Evolutionary conservation across 2,113 vertebrate genomes (phyloP).

Genomic region (Nipponia nippon): DNA sequence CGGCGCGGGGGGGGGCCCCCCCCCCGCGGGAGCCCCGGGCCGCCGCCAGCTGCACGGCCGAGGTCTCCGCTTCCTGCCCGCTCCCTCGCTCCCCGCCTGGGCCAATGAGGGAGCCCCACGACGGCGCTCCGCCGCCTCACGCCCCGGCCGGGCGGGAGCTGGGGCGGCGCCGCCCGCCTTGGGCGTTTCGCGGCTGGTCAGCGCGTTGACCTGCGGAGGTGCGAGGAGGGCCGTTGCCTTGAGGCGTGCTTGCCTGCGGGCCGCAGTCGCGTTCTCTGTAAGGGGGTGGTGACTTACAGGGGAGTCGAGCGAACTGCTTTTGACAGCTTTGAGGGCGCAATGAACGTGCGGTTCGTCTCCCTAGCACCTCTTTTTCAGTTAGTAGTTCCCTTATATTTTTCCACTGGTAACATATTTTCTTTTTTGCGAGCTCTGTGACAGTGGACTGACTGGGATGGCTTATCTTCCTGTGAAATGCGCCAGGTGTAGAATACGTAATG

Average conservation of each 20-base stretch:
- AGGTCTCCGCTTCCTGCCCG: background rate
- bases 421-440: background rate
- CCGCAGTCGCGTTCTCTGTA: accelerated
- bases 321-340: accelerated
- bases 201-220: background rate
- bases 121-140: background rate
- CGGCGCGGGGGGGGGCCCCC: too few species aligned
- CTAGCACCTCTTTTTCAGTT: too few species aligned
- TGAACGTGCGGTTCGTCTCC: accelerated
- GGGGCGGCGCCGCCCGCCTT: background rate
- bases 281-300: accelerated
- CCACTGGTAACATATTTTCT: accelerated
- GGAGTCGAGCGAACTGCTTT: accelerated
- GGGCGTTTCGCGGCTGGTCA: background rate
- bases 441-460: too few species aligned
- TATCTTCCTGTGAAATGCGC: background rate
- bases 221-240: accelerated
- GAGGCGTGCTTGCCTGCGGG: accelerated
- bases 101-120: constrained; percentile 72
- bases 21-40: too few species aligned
- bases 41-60: background rate
- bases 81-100: background rate
- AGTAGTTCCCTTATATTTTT: too few species aligned
- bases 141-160: background rate
- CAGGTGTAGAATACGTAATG: background rate